A percentile compares a stretch with the other conserved stretches of the same genome.
Evolutionary conservation across 2,113 vertebrate species (phyloP).

Genomic region (Catharus minimus): DNA sequence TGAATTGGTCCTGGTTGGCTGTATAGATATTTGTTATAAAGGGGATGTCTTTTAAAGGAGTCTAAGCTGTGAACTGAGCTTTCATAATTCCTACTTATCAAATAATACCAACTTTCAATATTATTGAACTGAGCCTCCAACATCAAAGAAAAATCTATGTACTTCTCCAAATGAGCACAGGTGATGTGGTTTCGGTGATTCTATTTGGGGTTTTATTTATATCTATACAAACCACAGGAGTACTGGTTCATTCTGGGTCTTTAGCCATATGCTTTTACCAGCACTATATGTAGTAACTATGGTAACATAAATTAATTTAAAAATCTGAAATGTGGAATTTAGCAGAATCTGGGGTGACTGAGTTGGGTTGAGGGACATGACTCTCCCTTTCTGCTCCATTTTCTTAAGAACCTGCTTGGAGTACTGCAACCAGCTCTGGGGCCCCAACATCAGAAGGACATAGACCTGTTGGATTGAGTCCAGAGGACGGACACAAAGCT

Average conservation of each 20-base stretch:
- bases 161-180: neutral
- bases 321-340: neutral
- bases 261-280: neutral
- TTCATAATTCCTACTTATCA: neutral
- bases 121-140: neutral
- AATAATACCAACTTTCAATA: neutral
- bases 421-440: neutral
- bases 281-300: neutral
- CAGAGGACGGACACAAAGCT: neutral
- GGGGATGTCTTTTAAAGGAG: neutral
- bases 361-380: neutral
- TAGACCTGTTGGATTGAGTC: accelerated
- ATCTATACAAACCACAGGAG: neutral
- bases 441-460: neutral
- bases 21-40: neutral
- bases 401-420: neutral
- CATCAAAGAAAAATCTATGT: neutral
- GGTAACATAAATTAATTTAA: neutral
- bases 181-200: neutral
- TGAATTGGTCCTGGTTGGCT: neutral
- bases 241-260: neutral
- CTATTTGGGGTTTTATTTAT: neutral
- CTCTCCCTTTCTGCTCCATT: neutral
- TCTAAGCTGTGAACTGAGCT: neutral
- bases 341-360: neutral